Conservation (phyloP, 2,797 vertebrate genomes). For the Pelobates cultripes region DNA sequence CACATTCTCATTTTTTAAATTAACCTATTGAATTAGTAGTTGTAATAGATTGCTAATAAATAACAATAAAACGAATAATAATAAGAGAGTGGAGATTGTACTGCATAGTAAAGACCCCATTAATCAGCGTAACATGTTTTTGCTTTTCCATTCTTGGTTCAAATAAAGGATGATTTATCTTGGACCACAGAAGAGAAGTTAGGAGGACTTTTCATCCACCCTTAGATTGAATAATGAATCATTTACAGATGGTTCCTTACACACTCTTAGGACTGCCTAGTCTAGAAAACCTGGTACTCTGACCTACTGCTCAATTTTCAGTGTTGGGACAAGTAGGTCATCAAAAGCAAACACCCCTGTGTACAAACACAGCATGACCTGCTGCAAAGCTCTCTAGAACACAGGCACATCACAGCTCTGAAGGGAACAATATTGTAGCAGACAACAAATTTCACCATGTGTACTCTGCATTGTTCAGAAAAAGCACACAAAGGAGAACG, state of each 20-base stretch:
- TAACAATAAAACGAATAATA: background rate
- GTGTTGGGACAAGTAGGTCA: conserved; percentile 17
- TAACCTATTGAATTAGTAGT: too few species aligned
- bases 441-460: conserved; percentile 1
- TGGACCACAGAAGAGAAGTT: background rate
- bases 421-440: conserved; percentile 8
- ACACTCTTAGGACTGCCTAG: background rate
- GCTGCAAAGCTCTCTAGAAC: background rate
- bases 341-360: conserved; percentile 16
- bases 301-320: conserved; percentile 3
- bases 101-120: background rate
- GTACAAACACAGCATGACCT: background rate
- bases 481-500: conserved; percentile 18
- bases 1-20: too few species aligned
- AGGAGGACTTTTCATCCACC: conserved; percentile 1
- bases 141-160: background rate
- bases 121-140: background rate
- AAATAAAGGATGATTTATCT: background rate
- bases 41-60: background rate
- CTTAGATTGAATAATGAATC: background rate
- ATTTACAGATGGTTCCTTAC: conserved; percentile 7
- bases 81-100: background rate
- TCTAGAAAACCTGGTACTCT: conserved; percentile 3
- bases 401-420: background rate
- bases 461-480: conserved; percentile 1